phyloP scores from a whole-genome alignment of 2,113 vertebrate genomes.

The Ailuropoda melanoleuca region DNA sequence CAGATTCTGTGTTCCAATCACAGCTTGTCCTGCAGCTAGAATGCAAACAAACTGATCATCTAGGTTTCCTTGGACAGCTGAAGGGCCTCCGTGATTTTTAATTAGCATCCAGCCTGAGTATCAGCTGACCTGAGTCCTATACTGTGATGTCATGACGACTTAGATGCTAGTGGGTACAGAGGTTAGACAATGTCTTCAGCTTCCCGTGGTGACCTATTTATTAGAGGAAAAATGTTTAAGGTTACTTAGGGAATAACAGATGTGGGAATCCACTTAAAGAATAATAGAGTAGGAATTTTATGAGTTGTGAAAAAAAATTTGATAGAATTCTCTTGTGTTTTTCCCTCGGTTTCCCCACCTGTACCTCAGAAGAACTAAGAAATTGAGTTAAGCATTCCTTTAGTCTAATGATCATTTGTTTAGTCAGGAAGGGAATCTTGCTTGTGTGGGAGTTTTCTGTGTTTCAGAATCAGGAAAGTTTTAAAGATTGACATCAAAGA shows the following conservation, averaged over 20 bases:
- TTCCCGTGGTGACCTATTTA: background rate
- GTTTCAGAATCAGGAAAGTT: constrained; percentile 10
- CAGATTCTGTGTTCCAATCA: background rate
- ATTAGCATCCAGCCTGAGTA: background rate
- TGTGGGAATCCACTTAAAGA: background rate
- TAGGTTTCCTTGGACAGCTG: background rate
- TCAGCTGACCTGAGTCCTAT: background rate
- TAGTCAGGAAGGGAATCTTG: constrained; percentile 7
- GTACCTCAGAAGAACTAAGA: background rate
- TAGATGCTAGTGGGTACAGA: background rate
- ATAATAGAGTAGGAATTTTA: background rate
- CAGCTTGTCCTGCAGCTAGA: background rate
- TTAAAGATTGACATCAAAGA: constrained; percentile 1
- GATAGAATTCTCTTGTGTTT: background rate
- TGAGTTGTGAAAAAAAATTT: background rate
- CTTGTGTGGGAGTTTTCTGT: background rate
- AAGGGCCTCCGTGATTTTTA: background rate
- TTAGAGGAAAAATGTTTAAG: background rate
- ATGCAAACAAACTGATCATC: background rate
- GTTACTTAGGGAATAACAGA: background rate
- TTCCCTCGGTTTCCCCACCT: background rate
- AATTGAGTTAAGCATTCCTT: background rate
- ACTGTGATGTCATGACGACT: background rate
- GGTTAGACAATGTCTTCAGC: background rate
- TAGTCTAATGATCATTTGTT: background rate